Conservation (phyloP, 2,113 vertebrate genomes). For the Canis aureus region DNA sequence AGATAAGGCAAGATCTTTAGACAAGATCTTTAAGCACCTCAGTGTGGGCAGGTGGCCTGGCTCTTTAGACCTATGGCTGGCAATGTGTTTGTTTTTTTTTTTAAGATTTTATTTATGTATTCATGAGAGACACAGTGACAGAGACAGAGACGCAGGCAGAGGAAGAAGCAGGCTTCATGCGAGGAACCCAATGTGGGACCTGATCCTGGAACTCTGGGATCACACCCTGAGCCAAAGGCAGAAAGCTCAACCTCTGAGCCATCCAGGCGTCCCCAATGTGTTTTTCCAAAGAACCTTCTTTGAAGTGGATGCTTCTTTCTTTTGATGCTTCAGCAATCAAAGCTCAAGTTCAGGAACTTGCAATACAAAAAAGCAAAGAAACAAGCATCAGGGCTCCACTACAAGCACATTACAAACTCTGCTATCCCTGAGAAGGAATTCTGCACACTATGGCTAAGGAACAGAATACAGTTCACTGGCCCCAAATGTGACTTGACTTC, state of each 20-base stretch:
- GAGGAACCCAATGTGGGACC: no score
- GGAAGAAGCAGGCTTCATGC: no score
- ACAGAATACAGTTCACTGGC: background rate
- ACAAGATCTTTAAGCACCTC: no score
- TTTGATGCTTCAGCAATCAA: background rate
- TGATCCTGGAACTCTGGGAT: no score
- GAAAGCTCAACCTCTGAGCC: no score
- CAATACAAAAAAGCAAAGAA: background rate
- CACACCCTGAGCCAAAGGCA: no score
- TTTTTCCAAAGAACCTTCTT: background rate
- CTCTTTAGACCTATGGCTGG: background rate
- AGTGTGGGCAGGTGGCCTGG: background rate
- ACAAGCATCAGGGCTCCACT: background rate
- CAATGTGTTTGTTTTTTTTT: background rate
- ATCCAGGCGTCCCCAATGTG: no score
- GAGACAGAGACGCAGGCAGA: no score
- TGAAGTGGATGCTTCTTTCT: background rate
- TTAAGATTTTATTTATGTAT: no score
- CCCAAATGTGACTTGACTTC: background rate
- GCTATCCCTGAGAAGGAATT: background rate
- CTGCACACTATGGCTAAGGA: background rate
- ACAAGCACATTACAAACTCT: background rate
- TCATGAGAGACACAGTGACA: no score
- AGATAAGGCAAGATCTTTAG: no score
- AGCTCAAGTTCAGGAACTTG: background rate